A percentile compares a stretch with the other conserved stretches of the same genome.
phyloP scores from a whole-genome alignment of 2,888 invertebrate genomes.

The Bruchidius siliquastri region DNA sequence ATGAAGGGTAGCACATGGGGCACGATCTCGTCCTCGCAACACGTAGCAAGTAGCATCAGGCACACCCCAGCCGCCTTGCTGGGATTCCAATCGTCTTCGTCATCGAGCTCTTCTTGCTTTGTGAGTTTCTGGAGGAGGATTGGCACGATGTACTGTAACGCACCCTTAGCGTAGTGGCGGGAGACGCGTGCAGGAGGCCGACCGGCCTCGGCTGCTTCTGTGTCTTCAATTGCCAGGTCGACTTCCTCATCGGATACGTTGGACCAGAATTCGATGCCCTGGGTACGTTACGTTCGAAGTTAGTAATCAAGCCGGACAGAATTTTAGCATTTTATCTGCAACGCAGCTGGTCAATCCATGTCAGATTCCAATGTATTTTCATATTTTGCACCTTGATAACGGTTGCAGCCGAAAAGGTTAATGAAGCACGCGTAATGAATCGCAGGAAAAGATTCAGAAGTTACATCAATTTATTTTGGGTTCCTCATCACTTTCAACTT shows the following conservation, averaged over 20 bases:
- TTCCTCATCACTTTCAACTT: no score
- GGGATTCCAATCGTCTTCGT: slow-evolving; percentile 99
- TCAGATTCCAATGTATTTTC: no score
- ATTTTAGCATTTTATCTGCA: no score
- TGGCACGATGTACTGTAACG: slow-evolving; percentile 90
- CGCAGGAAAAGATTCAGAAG: no score
- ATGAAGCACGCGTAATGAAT: no score
- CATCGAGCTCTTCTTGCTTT: slow-evolving; percentile 95
- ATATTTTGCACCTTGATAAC: no score
- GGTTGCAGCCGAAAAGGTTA: no score
- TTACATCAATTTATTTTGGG: no score
- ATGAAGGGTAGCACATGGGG: slow-evolving; percentile 94
- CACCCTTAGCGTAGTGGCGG: slow-evolving; percentile 96
- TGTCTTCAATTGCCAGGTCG: slow-evolving; percentile 88
- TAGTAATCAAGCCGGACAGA: no score
- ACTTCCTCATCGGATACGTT: slow-evolving; percentile 99
- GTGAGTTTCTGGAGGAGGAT: slow-evolving; percentile 90
- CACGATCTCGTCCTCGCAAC: slow-evolving; percentile 92
- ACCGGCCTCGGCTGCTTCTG: slow-evolving; percentile 90
- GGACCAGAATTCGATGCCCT: slow-evolving; percentile 99
- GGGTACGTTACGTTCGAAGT: slow-evolving; percentile 48
- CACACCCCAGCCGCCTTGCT: slow-evolving; percentile 99
- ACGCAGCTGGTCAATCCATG: no score
- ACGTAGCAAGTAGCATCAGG: slow-evolving; percentile 93
- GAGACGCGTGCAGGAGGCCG: slow-evolving; percentile 89